phyloP scores from a whole-genome alignment of 1,140 invertebrate species.

The Drosophila trapezifrons region DNA sequence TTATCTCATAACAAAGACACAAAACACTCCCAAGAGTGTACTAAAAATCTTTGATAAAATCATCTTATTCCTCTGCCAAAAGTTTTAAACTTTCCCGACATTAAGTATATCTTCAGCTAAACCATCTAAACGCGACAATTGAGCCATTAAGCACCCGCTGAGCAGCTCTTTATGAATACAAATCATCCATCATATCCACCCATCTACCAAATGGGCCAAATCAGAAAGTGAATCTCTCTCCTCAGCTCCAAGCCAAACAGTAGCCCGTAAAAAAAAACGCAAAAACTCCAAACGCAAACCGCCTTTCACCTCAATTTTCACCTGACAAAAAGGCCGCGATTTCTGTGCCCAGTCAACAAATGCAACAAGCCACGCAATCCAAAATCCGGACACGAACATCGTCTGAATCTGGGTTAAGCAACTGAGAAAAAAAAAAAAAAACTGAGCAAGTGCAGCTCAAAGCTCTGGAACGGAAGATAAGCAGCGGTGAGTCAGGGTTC shows the following conservation, averaged over 20 bases:
- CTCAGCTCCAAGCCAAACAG: conserved; percentile 39
- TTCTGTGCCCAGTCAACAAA: conserved; percentile 49
- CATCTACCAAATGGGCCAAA: conserved; percentile 49
- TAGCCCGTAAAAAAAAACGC: conserved; percentile 26
- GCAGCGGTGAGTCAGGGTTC: conserved; percentile 18
- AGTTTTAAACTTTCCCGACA: conserved; percentile 1
- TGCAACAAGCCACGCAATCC: conserved; percentile 55
- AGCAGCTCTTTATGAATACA: conserved; percentile 25
- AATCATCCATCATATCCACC: conserved; percentile 27
- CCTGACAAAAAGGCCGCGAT: conserved; percentile 45
- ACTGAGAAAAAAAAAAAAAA: conserved; percentile 10
- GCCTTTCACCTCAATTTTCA: conserved; percentile 70
- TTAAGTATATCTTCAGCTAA: conserved; percentile 1
- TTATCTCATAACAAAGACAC: background rate
- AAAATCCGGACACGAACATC: conserved; percentile 47
- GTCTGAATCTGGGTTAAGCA: conserved; percentile 62
- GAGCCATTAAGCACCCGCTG: conserved; percentile 10
- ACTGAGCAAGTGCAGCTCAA: conserved; percentile 43
- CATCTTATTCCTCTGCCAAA: background rate
- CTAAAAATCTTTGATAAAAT: background rate
- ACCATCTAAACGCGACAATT: conserved; percentile 16
- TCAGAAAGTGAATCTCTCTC: conserved; percentile 50
- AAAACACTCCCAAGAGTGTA: background rate
- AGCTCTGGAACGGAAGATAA: conserved; percentile 3
- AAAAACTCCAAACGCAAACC: conserved; percentile 14